Evolutionary conservation across 2,888 invertebrate genomes (phyloP), one percentile per base, ranked within the genome.

Genomic region (Leptopilina myrica): DNA sequence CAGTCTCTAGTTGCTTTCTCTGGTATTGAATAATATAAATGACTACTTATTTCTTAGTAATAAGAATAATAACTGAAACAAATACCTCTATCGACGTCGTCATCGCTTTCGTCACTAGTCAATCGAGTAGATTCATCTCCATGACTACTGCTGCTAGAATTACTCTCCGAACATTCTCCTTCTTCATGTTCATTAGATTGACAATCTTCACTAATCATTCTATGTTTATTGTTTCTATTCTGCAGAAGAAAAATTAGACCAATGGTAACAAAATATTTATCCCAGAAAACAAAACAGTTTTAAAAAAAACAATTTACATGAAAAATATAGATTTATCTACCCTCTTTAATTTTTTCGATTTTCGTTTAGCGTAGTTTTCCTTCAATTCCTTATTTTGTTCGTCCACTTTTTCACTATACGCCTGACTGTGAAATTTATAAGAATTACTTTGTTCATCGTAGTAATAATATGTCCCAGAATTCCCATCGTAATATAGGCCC

Each of bases 401-500:
- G 12, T 15, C 15, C 9, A 76, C 46, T 76, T 76, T 49, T 79
- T 85, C 82, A 79, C 93, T 92, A 86, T 94, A 93, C 2, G 95
- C 94, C 92, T 96, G 96, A 4, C 97, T 97, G 92, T 97, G 96
- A 91, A 96, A 97, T 79, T 95, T 94, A 91, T 97, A 97, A 56
- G 94, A 92, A 87, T 96, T 94, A 76, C 94, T 95, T 49, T 95
- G 94, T 85, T 95, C 94, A 86, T 98, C 95, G 89, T 96, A 98
- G 86, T 94, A 94, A 88, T 97, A 96, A 91, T 98, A 98, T 78
- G 95, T 96, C 4, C 96, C 96, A 49, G 95, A 95, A 84, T 95
- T 95, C 7, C 97, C 96, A 91, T 98, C 97, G 89, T 98, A 98
- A 90, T 98, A 98, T 46, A 98, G 93, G 1, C 96, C 96, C 87